phyloP scores from a whole-genome alignment of 2,113 vertebrate genomes.

The Lucifuga dentata region DNA sequence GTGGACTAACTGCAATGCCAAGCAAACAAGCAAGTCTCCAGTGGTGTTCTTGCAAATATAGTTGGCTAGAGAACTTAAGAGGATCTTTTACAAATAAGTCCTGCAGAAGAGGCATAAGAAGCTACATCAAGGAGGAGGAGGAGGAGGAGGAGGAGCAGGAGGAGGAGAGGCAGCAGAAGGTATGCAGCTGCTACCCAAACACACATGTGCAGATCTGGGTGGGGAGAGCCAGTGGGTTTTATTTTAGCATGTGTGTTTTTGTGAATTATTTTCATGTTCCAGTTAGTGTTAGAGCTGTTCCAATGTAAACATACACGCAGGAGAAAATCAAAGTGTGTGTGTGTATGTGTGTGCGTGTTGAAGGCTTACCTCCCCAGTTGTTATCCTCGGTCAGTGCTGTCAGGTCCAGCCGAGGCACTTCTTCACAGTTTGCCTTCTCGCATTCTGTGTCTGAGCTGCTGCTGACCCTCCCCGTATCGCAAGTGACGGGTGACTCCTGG shows the following conservation, averaged over 20 bases:
- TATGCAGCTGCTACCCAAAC: constrained; percentile 73
- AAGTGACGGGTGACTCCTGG: constrained; percentile 87
- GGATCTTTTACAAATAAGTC: constrained; percentile 53
- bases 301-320: neutral
- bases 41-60: constrained; percentile 35
- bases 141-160: constrained; percentile 28
- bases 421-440: constrained; percentile 82
- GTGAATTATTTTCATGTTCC: neutral
- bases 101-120: constrained; percentile 34
- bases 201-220: constrained; percentile 47
- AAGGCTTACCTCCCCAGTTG: constrained; percentile 91
- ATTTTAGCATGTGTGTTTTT: constrained; percentile 20
- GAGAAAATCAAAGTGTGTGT: neutral
- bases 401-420: constrained; percentile 91
- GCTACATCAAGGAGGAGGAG: constrained; percentile 30
- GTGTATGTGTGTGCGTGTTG: neutral
- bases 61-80: constrained; percentile 39
- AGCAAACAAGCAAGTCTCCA: constrained; percentile 19
- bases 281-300: neutral
- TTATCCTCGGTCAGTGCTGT: constrained; percentile 87
- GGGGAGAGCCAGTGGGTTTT: constrained; percentile 4
- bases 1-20: neutral
- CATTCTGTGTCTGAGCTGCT: constrained; percentile 74
- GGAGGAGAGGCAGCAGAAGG: constrained; percentile 54
- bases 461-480: constrained; percentile 84